A percentile compares a stretch with the other conserved stretches of the same genome.
These are phyloP conservation scores for Copsychus sechellarum DNA, from an alignment of 2,113 vertebrate species.

Conservation along the genomic window DNA sequence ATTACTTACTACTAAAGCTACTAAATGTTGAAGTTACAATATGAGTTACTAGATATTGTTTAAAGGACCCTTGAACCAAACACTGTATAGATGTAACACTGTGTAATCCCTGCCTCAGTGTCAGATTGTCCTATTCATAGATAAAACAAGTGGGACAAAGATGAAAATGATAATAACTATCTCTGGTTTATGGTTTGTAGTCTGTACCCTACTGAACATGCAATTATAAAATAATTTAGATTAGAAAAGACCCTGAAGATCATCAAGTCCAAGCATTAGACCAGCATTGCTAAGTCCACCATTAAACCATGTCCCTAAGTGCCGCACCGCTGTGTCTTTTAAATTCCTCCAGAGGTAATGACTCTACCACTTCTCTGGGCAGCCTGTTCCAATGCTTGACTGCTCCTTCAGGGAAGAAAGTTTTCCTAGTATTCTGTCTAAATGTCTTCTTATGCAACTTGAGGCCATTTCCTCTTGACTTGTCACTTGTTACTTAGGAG, in stretches of 20 bases:
- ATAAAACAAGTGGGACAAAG: not conserved
- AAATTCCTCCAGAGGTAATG: too few species aligned
- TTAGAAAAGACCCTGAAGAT: not conserved
- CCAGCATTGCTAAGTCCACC: not conserved
- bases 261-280: not conserved
- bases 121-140: not conserved
- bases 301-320: not conserved
- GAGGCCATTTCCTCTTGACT: not conserved
- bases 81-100: not conserved
- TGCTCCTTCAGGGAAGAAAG: not conserved
- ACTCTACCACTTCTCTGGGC: not conserved
- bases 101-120: not conserved
- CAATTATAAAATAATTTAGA: not conserved
- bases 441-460: not conserved
- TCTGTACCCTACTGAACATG: not conserved
- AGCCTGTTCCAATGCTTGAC: not conserved
- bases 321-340: not conserved
- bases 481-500: not conserved
- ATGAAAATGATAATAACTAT: not conserved
- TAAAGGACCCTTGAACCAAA: not conserved
- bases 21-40: not conserved
- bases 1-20: not conserved
- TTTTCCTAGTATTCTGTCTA: not conserved
- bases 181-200: not conserved
- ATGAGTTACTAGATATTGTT: not conserved